Conservation (phyloP, 2,797 vertebrate genomes). For the Bufotes viridis region DNA sequence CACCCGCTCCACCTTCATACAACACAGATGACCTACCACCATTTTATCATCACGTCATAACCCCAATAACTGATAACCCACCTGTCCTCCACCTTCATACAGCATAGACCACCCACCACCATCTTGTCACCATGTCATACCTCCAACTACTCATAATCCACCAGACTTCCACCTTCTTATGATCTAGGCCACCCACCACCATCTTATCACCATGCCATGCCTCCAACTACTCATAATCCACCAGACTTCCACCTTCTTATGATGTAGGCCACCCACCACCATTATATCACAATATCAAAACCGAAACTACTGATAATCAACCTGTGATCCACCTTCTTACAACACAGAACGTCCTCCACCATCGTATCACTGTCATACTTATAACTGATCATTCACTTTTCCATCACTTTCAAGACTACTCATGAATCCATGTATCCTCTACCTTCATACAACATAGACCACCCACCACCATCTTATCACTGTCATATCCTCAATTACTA, state of each 20-base stretch:
- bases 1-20: too few species aligned
- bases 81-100: background rate
- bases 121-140: background rate
- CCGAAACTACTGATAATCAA: too few species aligned
- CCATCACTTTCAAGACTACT: too few species aligned
- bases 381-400: too few species aligned
- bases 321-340: too few species aligned
- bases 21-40: too few species aligned
- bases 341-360: too few species aligned
- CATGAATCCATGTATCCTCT: too few species aligned
- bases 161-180: background rate
- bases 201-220: background rate
- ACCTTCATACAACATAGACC: background rate
- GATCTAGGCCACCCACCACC: background rate
- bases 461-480: background rate
- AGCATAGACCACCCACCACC: background rate
- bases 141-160: background rate
- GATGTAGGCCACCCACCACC: background rate
- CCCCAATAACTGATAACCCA: too few species aligned
- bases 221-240: background rate
- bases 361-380: too few species aligned
- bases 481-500: background rate
- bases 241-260: background rate
- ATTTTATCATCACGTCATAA: background rate
- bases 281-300: background rate